These are phyloP conservation scores for Caenorhabditis sulstoni DNA, from an alignment of 2,888 invertebrate species.

Conservation along the genomic window DNA sequence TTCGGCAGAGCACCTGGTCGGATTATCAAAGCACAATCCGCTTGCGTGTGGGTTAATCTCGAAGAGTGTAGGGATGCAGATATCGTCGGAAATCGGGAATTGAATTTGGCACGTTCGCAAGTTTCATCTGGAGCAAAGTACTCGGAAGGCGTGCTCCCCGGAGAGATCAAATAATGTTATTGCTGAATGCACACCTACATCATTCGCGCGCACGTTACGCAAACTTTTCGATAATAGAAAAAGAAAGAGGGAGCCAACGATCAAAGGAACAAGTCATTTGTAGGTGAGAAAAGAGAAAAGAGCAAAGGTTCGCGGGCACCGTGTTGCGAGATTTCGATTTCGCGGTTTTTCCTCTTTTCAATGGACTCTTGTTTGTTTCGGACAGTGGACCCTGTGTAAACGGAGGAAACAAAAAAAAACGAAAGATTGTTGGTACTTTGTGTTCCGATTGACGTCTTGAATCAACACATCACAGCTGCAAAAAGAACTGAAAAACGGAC, in stretches of 20 bases:
- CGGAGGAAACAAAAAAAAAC: neutral
- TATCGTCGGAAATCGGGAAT: constrained; percentile 3
- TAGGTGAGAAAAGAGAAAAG: neutral
- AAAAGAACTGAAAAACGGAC: too few relatives aligned
- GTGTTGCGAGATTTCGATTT: too few relatives aligned
- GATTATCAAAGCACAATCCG: constrained; percentile 21
- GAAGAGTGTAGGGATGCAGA: neutral
- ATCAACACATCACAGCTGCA: too few relatives aligned
- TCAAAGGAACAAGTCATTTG: constrained; percentile 11
- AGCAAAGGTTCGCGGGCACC: constrained; percentile 15
- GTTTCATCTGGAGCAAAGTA: constrained; percentile 5
- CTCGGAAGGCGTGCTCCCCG: neutral
- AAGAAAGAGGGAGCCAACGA: neutral
- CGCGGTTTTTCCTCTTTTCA: neutral
- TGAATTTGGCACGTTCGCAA: constrained; percentile 13
- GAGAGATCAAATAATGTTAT: constrained; percentile 17
- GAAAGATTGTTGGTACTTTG: neutral
- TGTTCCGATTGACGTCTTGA: too few relatives aligned
- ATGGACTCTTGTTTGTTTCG: neutral
- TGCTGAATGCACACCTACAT: neutral
- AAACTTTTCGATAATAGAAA: constrained; percentile 13
- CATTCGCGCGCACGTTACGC: constrained; percentile 6
- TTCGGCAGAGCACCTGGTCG: neutral
- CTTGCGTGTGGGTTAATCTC: constrained; percentile 10
- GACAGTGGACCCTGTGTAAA: neutral